Percentiles rank a stretch among this genome's conserved stretches.
phyloP scores from a whole-genome alignment of 2,797 vertebrate genomes.

The Enteromius fasciolatus region DNA sequence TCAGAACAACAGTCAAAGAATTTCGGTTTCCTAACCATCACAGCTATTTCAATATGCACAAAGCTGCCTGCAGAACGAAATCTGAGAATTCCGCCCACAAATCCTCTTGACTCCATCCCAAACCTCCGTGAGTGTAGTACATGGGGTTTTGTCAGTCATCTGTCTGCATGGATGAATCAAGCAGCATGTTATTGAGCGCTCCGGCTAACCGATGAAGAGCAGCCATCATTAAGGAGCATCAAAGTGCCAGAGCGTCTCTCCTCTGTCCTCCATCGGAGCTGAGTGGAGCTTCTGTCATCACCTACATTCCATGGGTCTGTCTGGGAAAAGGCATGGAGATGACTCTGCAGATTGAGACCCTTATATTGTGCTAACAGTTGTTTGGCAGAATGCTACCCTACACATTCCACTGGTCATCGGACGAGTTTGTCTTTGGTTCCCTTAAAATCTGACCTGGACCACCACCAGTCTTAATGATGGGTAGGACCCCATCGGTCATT shows the following conservation, averaged over 20 bases:
- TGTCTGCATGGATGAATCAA: constrained; percentile 58
- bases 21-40: constrained; percentile 56
- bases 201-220: constrained; percentile 57
- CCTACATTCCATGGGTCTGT: constrained; percentile 92
- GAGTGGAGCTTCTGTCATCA: constrained; percentile 87
- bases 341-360: constrained; percentile 92
- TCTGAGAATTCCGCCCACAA: constrained; percentile 50
- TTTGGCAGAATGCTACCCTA: constrained; percentile 85
- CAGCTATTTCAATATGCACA: constrained; percentile 55
- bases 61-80: constrained; percentile 46
- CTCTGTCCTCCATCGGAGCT: constrained; percentile 59
- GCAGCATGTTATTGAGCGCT: constrained; percentile 45
- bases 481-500: background rate
- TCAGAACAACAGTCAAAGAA: constrained; percentile 53
- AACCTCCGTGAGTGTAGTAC: constrained; percentile 49
- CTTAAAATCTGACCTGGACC: constrained; percentile 52
- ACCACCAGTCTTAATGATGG: constrained; percentile 39
- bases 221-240: constrained; percentile 53
- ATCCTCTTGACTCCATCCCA: constrained; percentile 49
- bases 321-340: constrained; percentile 87
- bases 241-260: constrained; percentile 53
- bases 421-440: constrained; percentile 38
- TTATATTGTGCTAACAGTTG: constrained; percentile 91
- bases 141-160: constrained; percentile 57
- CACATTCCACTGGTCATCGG: constrained; percentile 83